Evolutionary conservation across 2,797 vertebrate species (phyloP).

Genomic region (Chiroxiphia lanceolata): DNA sequence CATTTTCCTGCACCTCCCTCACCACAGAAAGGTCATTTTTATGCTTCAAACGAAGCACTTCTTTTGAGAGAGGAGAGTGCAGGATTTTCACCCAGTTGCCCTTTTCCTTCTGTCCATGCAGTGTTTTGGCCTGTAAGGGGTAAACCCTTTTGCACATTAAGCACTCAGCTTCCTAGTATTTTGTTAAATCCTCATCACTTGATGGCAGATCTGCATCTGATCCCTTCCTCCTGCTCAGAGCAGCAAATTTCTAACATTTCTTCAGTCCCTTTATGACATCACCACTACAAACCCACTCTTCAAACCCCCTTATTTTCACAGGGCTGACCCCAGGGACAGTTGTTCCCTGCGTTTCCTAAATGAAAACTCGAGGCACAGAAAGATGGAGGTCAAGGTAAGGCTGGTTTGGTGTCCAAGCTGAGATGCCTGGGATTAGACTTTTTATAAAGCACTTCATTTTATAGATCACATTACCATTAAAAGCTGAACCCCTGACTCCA

Average conservation of each 20-base stretch:
- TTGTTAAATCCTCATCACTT: neutral
- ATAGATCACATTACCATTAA: neutral
- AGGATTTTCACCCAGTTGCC: neutral
- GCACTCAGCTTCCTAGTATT: neutral
- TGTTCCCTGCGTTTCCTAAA: neutral
- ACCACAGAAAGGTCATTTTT: neutral
- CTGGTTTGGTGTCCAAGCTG: neutral
- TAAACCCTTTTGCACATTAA: neutral
- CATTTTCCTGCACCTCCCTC: neutral
- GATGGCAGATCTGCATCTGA: neutral
- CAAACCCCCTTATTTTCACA: neutral
- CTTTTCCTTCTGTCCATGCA: neutral
- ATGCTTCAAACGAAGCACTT: neutral
- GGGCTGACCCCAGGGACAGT: neutral
- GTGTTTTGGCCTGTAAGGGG: neutral
- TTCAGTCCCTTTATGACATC: neutral
- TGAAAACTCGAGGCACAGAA: neutral
- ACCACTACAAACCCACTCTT: neutral
- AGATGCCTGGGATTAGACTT: neutral
- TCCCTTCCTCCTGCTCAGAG: neutral
- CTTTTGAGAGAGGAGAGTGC: neutral
- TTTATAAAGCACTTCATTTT: conserved; percentile 29
- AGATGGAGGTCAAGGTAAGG: neutral
- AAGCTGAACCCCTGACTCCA: conserved; percentile 18
- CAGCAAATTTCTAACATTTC: neutral